phyloP scores from a whole-genome alignment of 2,888 invertebrate genomes.

The Petrolisthes manimaculis region DNA sequence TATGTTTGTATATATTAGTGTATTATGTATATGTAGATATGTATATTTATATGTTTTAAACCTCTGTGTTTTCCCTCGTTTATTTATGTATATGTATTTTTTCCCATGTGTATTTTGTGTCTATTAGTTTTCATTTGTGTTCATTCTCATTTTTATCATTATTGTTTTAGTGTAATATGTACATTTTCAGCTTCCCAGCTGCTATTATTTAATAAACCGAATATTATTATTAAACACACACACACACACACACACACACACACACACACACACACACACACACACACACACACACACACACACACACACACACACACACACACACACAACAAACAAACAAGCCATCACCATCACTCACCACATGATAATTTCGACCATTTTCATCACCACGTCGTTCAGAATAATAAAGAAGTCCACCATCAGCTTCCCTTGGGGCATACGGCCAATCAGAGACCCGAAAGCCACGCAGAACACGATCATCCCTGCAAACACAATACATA shows the following conservation, averaged over 20 bases:
- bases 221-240: neutral
- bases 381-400: conserved; percentile 77
- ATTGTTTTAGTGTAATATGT: too few relatives aligned
- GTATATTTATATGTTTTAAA: too few relatives aligned
- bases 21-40: too few relatives aligned
- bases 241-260: neutral
- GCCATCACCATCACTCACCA: conserved; percentile 71
- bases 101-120: too few relatives aligned
- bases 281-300: neutral
- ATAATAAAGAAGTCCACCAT: conserved; percentile 76
- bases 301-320: neutral
- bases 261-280: neutral
- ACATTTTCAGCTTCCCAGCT: too few relatives aligned
- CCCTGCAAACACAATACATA: conserved; percentile 68
- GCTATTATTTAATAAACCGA: too few relatives aligned
- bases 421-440: conserved; percentile 74
- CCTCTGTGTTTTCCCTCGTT: too few relatives aligned
- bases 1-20: too few relatives aligned
- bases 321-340: neutral
- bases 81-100: too few relatives aligned
- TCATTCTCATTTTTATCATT: too few relatives aligned
- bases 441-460: conserved; percentile 76
- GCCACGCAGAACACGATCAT: conserved; percentile 76
- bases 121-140: too few relatives aligned
- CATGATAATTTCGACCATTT: conserved; percentile 75